Conservation (phyloP, 2,113 vertebrate genomes). For the Rhinolophus ferrumequinum region DNA sequence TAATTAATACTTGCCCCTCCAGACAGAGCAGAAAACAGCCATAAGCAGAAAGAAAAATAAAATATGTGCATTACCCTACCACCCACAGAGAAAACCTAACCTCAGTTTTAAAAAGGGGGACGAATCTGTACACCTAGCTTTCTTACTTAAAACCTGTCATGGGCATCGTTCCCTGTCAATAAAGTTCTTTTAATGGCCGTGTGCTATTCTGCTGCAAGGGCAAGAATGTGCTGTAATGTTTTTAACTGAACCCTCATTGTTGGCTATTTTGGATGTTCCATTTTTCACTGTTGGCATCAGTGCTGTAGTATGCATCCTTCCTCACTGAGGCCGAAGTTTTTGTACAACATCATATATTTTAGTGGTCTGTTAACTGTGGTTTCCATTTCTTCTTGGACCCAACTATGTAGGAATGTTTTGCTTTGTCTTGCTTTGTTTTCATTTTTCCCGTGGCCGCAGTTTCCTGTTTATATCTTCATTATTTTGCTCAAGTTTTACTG, state of each 20-base stretch:
- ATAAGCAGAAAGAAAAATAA: background rate
- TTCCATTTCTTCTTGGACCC: background rate
- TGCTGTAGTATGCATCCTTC: background rate
- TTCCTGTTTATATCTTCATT: slow-evolving; percentile 45
- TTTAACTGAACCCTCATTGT: rapidly evolving
- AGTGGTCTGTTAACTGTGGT: background rate
- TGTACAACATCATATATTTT: background rate
- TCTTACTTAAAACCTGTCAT: background rate
- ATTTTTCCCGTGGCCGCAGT: background rate
- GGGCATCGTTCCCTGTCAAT: background rate
- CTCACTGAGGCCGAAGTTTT: background rate
- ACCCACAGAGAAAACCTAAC: background rate
- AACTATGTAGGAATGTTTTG: background rate
- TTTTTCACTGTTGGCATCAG: background rate
- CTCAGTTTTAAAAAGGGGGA: background rate
- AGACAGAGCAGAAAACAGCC: background rate
- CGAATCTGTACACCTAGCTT: background rate
- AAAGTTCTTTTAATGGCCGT: background rate
- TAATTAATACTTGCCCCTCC: background rate
- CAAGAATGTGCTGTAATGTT: rapidly evolving
- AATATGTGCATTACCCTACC: background rate
- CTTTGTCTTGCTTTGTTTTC: slow-evolving; percentile 32
- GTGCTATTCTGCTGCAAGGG: rapidly evolving
- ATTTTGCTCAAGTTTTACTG: background rate
- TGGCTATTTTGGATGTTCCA: rapidly evolving